A percentile compares a stretch with the other conserved stretches of the same genome.
Conservation (phyloP, 2,797 vertebrate species). For the Sebastes itinus region DNA sequence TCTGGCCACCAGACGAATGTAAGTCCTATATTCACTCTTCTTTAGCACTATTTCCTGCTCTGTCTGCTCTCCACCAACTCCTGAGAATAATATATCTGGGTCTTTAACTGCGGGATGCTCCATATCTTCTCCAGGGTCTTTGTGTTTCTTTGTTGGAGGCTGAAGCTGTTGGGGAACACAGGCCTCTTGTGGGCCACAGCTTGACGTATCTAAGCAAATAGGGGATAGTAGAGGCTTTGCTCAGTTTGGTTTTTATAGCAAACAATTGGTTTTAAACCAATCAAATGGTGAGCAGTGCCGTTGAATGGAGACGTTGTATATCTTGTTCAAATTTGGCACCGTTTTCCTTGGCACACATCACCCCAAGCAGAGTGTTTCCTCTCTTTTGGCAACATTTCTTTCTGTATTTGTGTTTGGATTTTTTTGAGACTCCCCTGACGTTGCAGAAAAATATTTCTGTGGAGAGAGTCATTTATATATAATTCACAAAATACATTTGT, state of each 20-base stretch:
- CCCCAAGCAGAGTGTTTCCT: not conserved
- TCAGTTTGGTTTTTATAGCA: not conserved
- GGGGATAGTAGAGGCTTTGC: not conserved
- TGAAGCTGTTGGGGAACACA: not conserved
- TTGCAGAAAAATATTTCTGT: too few species aligned
- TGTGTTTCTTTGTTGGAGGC: not conserved
- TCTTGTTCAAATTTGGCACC: not conserved
- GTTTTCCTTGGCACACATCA: not conserved
- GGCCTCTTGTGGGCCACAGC: not conserved
- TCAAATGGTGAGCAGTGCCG: not conserved
- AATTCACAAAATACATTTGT: too few species aligned
- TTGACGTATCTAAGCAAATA: not conserved
- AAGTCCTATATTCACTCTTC: too few species aligned
- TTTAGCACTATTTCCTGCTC: too few species aligned
- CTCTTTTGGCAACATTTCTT: not conserved
- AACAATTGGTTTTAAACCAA: not conserved
- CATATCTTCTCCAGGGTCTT: not conserved
- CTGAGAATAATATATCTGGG: too few species aligned
- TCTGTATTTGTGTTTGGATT: too few species aligned
- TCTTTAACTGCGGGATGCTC: not conserved
- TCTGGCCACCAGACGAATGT: too few species aligned
- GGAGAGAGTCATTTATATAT: too few species aligned
- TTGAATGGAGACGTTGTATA: not conserved
- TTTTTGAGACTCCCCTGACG: too few species aligned
- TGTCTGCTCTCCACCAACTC: too few species aligned